Evolutionary conservation across 1,140 invertebrate species (phyloP).

Genomic region (Drosophila truncata): DNA sequence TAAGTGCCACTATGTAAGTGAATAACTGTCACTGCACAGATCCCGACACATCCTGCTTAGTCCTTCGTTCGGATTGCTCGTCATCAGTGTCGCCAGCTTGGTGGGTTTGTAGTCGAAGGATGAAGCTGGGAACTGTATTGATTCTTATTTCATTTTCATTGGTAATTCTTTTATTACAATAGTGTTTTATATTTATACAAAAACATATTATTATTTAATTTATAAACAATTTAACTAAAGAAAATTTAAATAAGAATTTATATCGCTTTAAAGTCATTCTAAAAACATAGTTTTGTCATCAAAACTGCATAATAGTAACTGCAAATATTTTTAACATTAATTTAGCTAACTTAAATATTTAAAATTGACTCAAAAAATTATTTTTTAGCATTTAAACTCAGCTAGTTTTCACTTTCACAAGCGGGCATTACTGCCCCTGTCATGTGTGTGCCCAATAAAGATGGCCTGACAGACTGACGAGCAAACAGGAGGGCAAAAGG

Average conservation of each 20-base stretch:
- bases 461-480: conserved; percentile 9
- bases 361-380: neutral
- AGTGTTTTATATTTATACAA: too few species aligned
- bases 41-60: conserved; percentile 42
- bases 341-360: neutral
- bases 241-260: too few species aligned
- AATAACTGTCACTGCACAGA: conserved; percentile 69
- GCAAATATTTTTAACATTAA: neutral
- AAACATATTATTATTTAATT: too few species aligned
- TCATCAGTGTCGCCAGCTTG: conserved; percentile 4
- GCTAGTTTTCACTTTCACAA: neutral
- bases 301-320: too few species aligned
- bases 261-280: too few species aligned
- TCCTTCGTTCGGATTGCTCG: conserved; percentile 14
- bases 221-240: neutral
- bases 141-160: neutral
- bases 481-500: conserved; percentile 7
- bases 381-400: too few species aligned
- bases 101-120: neutral
- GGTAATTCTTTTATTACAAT: neutral
- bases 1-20: conserved; percentile 81
- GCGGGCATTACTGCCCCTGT: conserved; percentile 5
- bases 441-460: conserved; percentile 26
- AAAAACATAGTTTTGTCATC: too few species aligned
- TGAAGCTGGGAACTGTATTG: neutral